Conservation (phyloP, 2,888 invertebrate genomes). For the Papilio demoleus region DNA sequence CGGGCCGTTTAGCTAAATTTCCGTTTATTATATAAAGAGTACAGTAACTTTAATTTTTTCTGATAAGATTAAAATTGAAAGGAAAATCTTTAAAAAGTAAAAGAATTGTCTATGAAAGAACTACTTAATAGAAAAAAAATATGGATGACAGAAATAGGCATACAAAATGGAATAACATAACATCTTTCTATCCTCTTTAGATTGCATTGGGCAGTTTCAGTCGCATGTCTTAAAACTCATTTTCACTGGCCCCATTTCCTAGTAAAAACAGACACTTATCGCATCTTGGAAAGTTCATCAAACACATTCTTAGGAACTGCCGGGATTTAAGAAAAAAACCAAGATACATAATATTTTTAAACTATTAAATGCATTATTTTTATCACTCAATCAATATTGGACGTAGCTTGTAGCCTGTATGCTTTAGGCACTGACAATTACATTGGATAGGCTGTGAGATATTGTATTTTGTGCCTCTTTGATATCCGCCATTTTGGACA, state of each 20-base stretch:
- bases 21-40: no score
- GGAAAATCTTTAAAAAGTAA: no score
- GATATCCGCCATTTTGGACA: neutral
- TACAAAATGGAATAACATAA: neutral
- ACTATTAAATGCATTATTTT: conserved; percentile 42
- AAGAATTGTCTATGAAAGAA: no score
- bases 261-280: no score
- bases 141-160: no score
- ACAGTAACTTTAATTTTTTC: no score
- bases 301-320: conserved; percentile 60
- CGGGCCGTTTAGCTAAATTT: conserved; percentile 62
- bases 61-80: no score
- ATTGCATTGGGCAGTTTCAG: no score
- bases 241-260: no score
- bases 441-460: neutral
- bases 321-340: conserved; percentile 44
- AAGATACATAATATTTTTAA: conserved; percentile 49
- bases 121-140: no score
- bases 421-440: neutral
- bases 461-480: neutral
- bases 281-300: conserved; percentile 47
- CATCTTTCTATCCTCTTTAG: conserved; percentile 15
- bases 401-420: conserved; percentile 35
- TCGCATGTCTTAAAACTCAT: no score
- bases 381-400: conserved; percentile 30